These are phyloP conservation scores for Mallateleia sp. DNA, from an alignment of 2,888 invertebrate species.

Conservation along the genomic window DNA sequence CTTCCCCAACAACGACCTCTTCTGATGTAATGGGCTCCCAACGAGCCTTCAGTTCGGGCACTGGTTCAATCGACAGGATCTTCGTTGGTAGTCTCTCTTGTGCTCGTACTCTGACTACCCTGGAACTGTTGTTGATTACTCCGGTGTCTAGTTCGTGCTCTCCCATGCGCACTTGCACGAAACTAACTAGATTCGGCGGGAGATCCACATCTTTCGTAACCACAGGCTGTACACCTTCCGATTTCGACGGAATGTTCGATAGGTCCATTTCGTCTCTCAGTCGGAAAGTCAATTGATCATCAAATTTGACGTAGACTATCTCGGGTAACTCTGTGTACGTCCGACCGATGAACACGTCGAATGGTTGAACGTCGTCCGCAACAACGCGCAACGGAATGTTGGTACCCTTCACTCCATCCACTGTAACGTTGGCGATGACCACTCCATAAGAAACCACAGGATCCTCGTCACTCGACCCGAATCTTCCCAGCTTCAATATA, in stretches of 20 bases:
- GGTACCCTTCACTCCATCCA: slow-evolving; percentile 64
- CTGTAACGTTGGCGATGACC: slow-evolving; percentile 34
- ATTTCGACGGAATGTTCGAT: not conserved
- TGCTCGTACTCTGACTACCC: not conserved
- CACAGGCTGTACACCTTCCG: not conserved
- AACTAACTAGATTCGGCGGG: not conserved
- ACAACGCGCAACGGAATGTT: slow-evolving; percentile 43
- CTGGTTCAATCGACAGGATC: not conserved
- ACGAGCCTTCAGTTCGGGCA: not conserved
- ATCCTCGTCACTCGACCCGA: slow-evolving; percentile 11
- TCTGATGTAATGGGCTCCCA: not conserved
- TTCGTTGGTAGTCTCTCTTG: not conserved
- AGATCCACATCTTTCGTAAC: not conserved
- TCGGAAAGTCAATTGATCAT: slow-evolving; percentile 6
- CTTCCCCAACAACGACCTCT: not conserved
- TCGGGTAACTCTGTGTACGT: slow-evolving; percentile 18
- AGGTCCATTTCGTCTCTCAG: not conserved
- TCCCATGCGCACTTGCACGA: not conserved
- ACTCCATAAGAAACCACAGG: slow-evolving; percentile 50
- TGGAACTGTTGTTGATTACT: not conserved
- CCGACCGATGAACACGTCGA: slow-evolving; percentile 51
- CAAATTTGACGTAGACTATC: slow-evolving; percentile 9
- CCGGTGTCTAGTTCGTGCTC: not conserved
- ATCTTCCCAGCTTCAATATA: slow-evolving; percentile 45
- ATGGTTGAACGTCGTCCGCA: slow-evolving; percentile 7